phyloP scores from a whole-genome alignment of 1,140 invertebrate genomes.

The Hydropsyche tenuis region DNA sequence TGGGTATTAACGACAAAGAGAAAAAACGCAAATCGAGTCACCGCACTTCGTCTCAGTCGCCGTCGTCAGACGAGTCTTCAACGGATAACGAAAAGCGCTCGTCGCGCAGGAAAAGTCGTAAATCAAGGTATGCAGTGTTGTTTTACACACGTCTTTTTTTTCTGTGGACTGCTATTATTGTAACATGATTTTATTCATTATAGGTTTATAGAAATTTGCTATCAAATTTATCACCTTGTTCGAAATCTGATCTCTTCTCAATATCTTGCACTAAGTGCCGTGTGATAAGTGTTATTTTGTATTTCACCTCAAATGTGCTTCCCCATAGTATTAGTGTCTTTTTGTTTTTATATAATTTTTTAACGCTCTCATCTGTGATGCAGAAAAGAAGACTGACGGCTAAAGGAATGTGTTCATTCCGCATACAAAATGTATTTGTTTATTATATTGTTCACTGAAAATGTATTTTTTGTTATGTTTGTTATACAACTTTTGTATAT shows the following conservation, averaged over 20 bases:
- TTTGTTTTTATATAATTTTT: constrained; percentile 8
- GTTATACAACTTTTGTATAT: neutral
- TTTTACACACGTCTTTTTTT: neutral
- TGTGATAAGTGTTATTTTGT: constrained; percentile 21
- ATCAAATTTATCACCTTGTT: constrained; percentile 26
- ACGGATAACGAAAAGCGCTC: constrained; percentile 48
- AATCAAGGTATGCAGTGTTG: constrained; percentile 55
- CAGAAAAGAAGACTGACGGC: constrained; percentile 12
- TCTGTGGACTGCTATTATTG: constrained; percentile 15
- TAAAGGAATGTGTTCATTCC: neutral
- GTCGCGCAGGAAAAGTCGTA: constrained; percentile 51
- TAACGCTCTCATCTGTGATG: neutral
- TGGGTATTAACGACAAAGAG: constrained; percentile 50
- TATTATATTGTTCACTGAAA: constrained; percentile 2
- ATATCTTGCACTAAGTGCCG: constrained; percentile 21
- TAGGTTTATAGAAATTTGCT: constrained; percentile 25
- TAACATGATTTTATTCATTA: constrained; percentile 19
- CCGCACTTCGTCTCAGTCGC: constrained; percentile 43
- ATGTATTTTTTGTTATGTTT: neutral
- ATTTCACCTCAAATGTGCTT: neutral
- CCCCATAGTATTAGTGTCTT: neutral
- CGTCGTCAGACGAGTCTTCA: constrained; percentile 44
- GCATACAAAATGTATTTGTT: neutral
- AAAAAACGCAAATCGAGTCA: constrained; percentile 36
- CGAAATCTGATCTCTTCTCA: constrained; percentile 16